These are phyloP conservation scores for Enteromius anoplus DNA, from an alignment of 2,797 vertebrate species.

Conservation along the genomic window DNA sequence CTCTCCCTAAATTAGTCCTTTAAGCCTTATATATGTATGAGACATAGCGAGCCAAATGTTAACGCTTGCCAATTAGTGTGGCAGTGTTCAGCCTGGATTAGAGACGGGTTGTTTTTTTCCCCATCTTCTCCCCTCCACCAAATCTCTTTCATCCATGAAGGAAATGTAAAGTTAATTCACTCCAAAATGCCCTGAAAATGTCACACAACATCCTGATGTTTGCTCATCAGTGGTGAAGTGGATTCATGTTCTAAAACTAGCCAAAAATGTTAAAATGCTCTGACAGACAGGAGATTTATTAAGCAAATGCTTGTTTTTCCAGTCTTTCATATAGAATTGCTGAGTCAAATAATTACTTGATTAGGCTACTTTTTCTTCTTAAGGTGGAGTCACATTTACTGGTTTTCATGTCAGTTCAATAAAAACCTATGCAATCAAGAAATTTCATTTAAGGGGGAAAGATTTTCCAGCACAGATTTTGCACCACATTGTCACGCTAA, in stretches of 20 bases:
- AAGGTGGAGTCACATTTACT: neutral
- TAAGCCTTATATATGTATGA: constrained; percentile 68
- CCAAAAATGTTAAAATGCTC: constrained; percentile 2
- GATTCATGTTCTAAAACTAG: constrained; percentile 20
- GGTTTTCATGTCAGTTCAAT: neutral
- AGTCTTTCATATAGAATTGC: neutral
- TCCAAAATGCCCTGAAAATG: constrained; percentile 45
- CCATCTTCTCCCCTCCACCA: constrained; percentile 28
- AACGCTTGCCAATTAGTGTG: constrained; percentile 62
- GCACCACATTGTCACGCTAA: neutral
- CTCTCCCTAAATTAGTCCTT: constrained; percentile 69
- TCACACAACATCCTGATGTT: constrained; percentile 44
- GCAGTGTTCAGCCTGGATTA: constrained; percentile 57
- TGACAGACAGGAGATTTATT: neutral
- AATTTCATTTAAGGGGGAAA: neutral
- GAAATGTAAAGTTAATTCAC: constrained; percentile 59
- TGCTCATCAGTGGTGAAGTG: constrained; percentile 30
- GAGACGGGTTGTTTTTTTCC: constrained; percentile 25
- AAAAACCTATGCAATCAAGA: neutral
- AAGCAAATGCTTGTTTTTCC: constrained; percentile 8
- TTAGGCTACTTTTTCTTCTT: constrained; percentile 4
- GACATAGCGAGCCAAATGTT: constrained; percentile 70
- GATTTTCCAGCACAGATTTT: neutral
- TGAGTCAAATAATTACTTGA: constrained; percentile 19
- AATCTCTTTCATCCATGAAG: constrained; percentile 54